Evolutionary conservation across 2,888 invertebrate species (phyloP), one percentile per base, ranked within the genome.

Genomic region (Eristalis pertinax): DNA sequence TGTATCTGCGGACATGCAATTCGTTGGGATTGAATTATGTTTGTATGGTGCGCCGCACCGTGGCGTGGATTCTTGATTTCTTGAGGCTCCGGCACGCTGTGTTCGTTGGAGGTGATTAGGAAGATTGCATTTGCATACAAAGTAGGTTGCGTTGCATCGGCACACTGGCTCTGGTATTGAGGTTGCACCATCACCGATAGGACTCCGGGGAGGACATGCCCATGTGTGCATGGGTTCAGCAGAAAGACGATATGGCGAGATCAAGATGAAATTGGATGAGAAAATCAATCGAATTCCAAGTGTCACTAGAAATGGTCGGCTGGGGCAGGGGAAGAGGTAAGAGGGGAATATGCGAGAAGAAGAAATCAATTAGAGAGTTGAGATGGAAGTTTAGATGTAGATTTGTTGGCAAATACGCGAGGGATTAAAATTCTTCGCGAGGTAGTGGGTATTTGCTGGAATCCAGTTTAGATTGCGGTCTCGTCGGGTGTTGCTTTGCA

Each of bases 11-110:
- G 87, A 87, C 87, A 87, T 87, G 87, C 87, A 87, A 87, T 87
- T 87, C 87, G 87, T 84, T 84, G 87, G 50, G 80, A 87, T 87
- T 87, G 87, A 87, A 80, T 87, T 87, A 87, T 87, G 87, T 76
- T 79, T 76, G 69, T 68, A 32, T 62, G 65, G 80, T 70, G 79
- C 29, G 32, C 4, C 32, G 5, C 5, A 5, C 32, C 13, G 70
- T 43, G 50, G 70, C 72, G 82, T 78, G 76, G 56, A 72, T 81
- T 76, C 67, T 75, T 24, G 13, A 24, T 67, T 43, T 67, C 15
- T 5, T 5, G 38, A 35, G 11, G 19, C 22, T 24, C 5, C 43
- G 15, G 22, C 35, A 4, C 13, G 38, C 10, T 50, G 50, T 19
- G 32, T 13, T 65, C 32, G 32, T 22, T 1, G 15, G 32, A 50